phyloP scores from a whole-genome alignment of 2,888 invertebrate genomes.

The Chrysodeixis includens region DNA sequence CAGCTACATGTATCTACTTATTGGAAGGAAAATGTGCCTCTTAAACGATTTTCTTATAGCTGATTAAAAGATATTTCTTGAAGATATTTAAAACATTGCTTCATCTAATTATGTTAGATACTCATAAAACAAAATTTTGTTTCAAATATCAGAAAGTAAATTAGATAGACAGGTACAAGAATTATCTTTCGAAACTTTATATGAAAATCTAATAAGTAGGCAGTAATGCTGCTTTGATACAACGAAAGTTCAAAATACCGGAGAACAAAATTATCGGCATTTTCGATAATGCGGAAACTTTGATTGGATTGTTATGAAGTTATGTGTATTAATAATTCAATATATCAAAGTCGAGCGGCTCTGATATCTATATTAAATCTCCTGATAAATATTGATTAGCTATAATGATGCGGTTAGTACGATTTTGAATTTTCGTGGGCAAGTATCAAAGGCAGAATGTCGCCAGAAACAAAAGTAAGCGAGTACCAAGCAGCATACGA shows the following conservation, averaged over 20 bases:
- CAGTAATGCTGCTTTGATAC: conserved; percentile 48
- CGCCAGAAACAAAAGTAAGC: conserved; percentile 71
- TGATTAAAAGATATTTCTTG: conserved; percentile 42
- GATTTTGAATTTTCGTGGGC: conserved; percentile 44
- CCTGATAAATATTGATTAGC: conserved; percentile 16
- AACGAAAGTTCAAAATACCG: conserved; percentile 49
- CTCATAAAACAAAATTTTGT: conserved; percentile 5
- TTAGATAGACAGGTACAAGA: conserved; percentile 31
- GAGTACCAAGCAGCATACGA: conserved; percentile 63
- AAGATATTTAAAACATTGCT: conserved; percentile 18
- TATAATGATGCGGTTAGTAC: conserved; percentile 10
- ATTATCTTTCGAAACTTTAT: conserved; percentile 44
- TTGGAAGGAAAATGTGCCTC: conserved; percentile 46
- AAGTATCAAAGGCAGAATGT: conserved; percentile 65
- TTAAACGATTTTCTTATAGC: conserved; percentile 54
- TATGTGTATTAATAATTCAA: conserved; percentile 14
- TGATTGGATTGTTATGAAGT: conserved; percentile 30
- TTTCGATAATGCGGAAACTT: conserved; percentile 40
- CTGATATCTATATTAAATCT: conserved; percentile 28
- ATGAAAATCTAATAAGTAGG: conserved; percentile 62
- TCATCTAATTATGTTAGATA: conserved; percentile 15
- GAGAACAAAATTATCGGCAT: conserved; percentile 29
- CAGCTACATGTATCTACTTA: conserved; percentile 55
- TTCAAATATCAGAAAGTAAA: conserved; percentile 20
- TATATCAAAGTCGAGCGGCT: conserved; percentile 16